Conservation (phyloP, 2,888 invertebrate species). For the Pasiphila rectangulata region DNA sequence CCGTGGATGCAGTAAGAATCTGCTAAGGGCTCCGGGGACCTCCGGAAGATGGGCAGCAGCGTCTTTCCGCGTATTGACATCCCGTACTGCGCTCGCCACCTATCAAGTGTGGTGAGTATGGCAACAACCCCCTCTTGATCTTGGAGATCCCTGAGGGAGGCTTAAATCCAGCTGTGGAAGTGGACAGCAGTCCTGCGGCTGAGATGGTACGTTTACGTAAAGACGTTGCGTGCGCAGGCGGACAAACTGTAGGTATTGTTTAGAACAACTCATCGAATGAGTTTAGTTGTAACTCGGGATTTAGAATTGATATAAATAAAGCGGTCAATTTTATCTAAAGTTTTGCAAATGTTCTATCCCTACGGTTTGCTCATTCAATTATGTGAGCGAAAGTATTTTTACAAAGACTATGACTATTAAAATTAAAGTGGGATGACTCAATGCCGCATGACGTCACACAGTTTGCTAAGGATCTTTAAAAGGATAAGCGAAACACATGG, state of each 20-base stretch:
- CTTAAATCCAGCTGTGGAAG: too few species aligned
- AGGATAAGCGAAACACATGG: constrained; percentile 9
- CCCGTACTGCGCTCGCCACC: too few species aligned
- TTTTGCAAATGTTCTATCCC: constrained; percentile 25
- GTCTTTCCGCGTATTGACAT: too few species aligned
- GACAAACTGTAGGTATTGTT: constrained; percentile 19
- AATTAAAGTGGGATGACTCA: constrained; percentile 15
- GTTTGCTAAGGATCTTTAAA: constrained; percentile 16
- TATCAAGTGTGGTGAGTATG: too few species aligned
- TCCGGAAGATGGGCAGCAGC: too few species aligned
- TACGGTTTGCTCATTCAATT: constrained; percentile 13
- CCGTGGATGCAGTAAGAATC: too few species aligned
- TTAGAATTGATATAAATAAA: constrained; percentile 12
- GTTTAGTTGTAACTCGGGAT: constrained; percentile 12
- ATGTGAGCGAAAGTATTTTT: too few species aligned
- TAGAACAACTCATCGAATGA: constrained; percentile 18
- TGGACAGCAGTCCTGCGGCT: too few species aligned
- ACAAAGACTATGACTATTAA: constrained; percentile 15
- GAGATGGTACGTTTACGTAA: constrained; percentile 31
- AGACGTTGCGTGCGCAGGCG: constrained; percentile 38
- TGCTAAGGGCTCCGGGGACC: too few species aligned
- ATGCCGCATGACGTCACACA: constrained; percentile 2
- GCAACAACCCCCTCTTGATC: too few species aligned
- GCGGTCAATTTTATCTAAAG: constrained; percentile 20
- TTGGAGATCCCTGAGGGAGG: too few species aligned